These are phyloP conservation scores for Hyperoplus immaculatus DNA, from an alignment of 2,797 vertebrate species.

Conservation along the genomic window DNA sequence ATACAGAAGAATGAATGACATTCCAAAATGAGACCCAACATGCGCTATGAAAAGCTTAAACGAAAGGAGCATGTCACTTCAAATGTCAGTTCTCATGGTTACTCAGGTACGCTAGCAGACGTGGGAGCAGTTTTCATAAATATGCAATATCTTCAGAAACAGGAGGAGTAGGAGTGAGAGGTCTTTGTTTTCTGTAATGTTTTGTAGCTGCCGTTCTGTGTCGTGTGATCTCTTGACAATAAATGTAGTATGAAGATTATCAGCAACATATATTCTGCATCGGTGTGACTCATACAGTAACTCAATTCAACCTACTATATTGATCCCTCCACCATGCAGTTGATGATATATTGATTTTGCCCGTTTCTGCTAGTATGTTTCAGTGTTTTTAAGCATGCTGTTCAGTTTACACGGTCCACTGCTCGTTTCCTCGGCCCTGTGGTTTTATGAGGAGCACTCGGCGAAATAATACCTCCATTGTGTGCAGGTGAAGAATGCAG, in stretches of 20 bases:
- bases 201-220: constrained; percentile 21
- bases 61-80: constrained; percentile 72
- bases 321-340: constrained; percentile 43
- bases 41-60: constrained; percentile 77
- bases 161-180: constrained; percentile 22
- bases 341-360: constrained; percentile 59
- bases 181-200: constrained; percentile 25
- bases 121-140: constrained; percentile 53
- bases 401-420: constrained; percentile 50
- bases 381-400: constrained; percentile 45
- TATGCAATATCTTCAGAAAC: constrained; percentile 54
- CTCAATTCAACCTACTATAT: constrained; percentile 23
- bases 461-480: constrained; percentile 53
- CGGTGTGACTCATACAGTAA: constrained; percentile 12
- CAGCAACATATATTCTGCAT: constrained; percentile 4
- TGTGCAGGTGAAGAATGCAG: constrained; percentile 37
- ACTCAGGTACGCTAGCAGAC: constrained; percentile 43
- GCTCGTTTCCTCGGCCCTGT: background rate
- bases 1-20: constrained; percentile 75
- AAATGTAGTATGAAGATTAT: constrained; percentile 4
- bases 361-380: constrained; percentile 18
- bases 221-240: constrained; percentile 22
- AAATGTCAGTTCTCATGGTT: constrained; percentile 69
- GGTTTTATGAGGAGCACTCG: constrained; percentile 1
- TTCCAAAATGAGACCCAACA: constrained; percentile 70